Evolutionary conservation across 2,797 vertebrate species (phyloP).

Genomic region (Acropternis orthonyx): DNA sequence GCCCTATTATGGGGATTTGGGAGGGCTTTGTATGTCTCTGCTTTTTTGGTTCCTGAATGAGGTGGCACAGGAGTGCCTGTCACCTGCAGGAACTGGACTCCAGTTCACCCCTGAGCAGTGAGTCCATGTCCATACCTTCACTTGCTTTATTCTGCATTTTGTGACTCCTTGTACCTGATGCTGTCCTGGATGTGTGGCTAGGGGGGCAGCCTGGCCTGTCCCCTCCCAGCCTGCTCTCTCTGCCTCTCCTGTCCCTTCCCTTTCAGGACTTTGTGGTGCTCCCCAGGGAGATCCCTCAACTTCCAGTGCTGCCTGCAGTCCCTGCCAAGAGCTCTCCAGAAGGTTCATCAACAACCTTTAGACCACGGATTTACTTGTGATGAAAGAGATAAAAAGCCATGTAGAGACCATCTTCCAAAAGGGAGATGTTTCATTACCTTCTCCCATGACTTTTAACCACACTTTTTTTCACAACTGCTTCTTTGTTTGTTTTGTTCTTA

Average conservation of each 20-base stretch:
- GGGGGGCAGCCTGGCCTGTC: neutral
- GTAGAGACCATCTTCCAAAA: neutral
- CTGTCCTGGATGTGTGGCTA: neutral
- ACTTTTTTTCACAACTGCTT: neutral
- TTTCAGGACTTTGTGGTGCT: neutral
- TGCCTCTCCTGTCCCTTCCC: neutral
- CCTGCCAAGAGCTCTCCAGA: neutral
- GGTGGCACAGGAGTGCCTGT: neutral
- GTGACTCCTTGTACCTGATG: rapidly evolving
- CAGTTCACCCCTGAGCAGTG: neutral
- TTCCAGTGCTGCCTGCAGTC: neutral
- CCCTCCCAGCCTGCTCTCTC: rapidly evolving
- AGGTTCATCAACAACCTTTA: neutral
- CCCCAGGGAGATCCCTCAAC: neutral
- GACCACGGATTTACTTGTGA: neutral
- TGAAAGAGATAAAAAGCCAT: neutral
- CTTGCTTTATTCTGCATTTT: neutral
- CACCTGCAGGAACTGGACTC: neutral
- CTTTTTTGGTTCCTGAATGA: neutral
- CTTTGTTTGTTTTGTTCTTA: neutral
- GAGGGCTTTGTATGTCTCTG: neutral
- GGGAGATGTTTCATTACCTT: neutral
- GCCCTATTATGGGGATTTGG: rapidly evolving
- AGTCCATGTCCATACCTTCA: neutral
- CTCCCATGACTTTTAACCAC: neutral